A percentile compares a stretch with the other conserved stretches of the same genome.
Conservation (phyloP, 2,888 invertebrate genomes). For the Calameuta idolon region DNA sequence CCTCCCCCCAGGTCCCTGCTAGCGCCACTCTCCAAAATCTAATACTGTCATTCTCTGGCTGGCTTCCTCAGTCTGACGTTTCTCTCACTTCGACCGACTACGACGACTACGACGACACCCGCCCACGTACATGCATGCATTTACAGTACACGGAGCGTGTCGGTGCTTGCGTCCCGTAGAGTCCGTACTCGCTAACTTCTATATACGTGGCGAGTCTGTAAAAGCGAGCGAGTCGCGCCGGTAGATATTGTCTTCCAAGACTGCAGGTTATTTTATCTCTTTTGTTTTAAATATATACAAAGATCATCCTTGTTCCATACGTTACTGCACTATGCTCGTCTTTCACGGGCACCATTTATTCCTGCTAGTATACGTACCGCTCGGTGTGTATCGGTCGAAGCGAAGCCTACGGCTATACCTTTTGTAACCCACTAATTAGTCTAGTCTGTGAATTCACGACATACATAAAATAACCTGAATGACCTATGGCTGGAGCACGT, state of each 20-base stretch:
- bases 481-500: conserved; percentile 9
- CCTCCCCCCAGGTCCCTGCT: background rate
- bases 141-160: background rate
- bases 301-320: background rate
- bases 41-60: background rate
- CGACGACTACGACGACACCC: background rate
- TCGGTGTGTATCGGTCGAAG: background rate
- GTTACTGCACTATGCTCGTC: background rate
- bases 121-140: conserved; percentile 1
- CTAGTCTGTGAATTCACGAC: conserved; percentile 4
- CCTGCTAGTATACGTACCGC: background rate
- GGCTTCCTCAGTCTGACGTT: background rate
- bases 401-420: background rate
- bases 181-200: conserved; percentile 5
- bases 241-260: conserved; percentile 28
- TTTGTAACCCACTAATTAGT: background rate
- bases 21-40: background rate
- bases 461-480: conserved; percentile 9
- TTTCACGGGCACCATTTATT: background rate
- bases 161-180: conserved; percentile 20
- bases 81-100: background rate
- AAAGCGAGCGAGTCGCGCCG: conserved; percentile 31
- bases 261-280: background rate
- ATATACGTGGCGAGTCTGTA: conserved; percentile 19
- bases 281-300: background rate